Evolutionary conservation across 1,140 invertebrate species (phyloP).

Genomic region (Tetramorium alpestre): DNA sequence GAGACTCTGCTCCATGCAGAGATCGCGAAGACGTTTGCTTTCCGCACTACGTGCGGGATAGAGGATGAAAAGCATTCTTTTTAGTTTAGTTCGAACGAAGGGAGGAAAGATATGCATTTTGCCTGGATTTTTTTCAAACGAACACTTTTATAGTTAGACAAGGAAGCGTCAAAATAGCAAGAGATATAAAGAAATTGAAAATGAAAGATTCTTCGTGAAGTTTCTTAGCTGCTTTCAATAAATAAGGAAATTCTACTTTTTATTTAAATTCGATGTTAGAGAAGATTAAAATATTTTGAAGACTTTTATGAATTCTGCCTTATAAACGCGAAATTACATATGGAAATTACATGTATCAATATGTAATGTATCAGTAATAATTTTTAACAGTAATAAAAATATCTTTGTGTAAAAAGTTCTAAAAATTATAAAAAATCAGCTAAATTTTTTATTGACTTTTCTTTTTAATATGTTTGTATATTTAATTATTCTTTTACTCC

Average conservation of each 20-base stretch:
- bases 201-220: not conserved
- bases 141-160: conserved; percentile 2
- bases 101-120: not conserved
- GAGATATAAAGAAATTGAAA: not conserved
- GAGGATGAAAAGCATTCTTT: conserved; percentile 16
- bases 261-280: not conserved
- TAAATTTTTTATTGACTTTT: not conserved
- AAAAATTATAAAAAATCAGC: not conserved
- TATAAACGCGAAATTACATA: not conserved
- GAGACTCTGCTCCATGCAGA: conserved; percentile 35
- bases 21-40: conserved; percentile 47
- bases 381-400: not conserved
- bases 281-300: not conserved
- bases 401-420: not conserved
- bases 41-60: conserved; percentile 7
- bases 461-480: not conserved
- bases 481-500: conserved; percentile 1
- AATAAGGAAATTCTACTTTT: not conserved
- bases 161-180: not conserved
- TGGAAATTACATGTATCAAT: too few species aligned
- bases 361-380: not conserved
- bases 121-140: not conserved
- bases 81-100: conserved; percentile 2
- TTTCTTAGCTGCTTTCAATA: not conserved
- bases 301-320: not conserved